phyloP scores from a whole-genome alignment of 2,113 vertebrate genomes.

The Sinocyclocheilus anophthalmus region DNA sequence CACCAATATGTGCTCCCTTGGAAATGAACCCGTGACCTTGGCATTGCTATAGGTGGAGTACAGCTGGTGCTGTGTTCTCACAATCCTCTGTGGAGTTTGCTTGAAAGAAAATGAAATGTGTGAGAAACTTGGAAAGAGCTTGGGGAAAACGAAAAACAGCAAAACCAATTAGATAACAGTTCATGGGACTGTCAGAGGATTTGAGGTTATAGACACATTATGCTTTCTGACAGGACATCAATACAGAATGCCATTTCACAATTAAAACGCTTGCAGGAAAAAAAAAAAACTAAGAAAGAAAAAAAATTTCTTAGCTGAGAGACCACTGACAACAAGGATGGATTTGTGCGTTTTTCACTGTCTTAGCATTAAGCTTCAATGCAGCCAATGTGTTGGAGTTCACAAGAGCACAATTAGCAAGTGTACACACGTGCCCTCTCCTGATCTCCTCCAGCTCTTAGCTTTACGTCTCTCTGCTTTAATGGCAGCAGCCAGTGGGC shows the following conservation, averaged over 20 bases:
- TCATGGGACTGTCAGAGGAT: neutral
- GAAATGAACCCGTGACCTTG: constrained; percentile 6
- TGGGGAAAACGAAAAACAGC: neutral
- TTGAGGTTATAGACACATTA: constrained; percentile 7
- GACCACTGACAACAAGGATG: neutral
- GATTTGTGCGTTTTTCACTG: neutral
- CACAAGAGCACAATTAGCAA: constrained; percentile 15
- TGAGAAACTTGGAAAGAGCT: neutral
- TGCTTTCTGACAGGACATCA: neutral
- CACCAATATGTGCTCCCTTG: neutral
- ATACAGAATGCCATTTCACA: neutral
- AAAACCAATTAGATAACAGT: constrained; percentile 6
- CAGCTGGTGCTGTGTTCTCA: neutral
- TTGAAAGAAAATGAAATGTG: constrained; percentile 16
- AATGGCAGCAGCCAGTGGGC: constrained; percentile 32
- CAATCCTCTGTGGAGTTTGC: neutral
- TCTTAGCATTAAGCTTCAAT: neutral
- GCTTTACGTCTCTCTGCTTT: constrained; percentile 9
- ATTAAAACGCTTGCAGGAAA: neutral
- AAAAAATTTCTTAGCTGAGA: neutral
- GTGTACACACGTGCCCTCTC: constrained; percentile 32
- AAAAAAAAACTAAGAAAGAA: neutral
- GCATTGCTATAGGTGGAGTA: neutral
- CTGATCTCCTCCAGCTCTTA: constrained; percentile 27
- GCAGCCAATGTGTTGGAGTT: neutral